Percentiles rank a stretch among this genome's conserved stretches.
phyloP scores from a whole-genome alignment of 2,113 vertebrate genomes.

The Ceratotherium simum region DNA sequence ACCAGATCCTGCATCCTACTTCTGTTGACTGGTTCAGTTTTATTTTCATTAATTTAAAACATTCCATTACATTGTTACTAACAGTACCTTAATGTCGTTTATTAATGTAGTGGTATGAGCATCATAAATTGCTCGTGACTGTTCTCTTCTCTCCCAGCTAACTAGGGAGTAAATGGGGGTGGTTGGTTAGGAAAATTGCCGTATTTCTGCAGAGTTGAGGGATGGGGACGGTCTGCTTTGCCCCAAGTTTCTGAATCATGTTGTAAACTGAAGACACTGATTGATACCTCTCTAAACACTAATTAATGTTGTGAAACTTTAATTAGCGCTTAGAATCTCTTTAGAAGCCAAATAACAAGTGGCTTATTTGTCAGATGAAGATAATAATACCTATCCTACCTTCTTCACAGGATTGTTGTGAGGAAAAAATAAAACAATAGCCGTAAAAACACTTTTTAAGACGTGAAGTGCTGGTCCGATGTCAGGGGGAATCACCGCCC shows the following conservation, averaged over 20 bases:
- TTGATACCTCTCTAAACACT: constrained; percentile 62
- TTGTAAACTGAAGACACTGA: constrained; percentile 46
- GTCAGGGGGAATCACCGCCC: not conserved
- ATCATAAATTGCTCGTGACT: not conserved
- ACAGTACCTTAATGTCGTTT: not conserved
- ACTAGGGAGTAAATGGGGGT: not conserved
- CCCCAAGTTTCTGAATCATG: not conserved
- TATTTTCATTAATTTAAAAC: not conserved
- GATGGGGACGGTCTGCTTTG: not conserved
- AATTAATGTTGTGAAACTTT: constrained; percentile 74
- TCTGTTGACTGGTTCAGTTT: not conserved
- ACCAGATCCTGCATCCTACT: not conserved
- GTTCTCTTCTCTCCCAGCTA: not conserved
- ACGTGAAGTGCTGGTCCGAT: not conserved
- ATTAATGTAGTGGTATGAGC: not conserved
- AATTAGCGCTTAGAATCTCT: constrained; percentile 69
- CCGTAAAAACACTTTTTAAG: not conserved
- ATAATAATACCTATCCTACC: constrained; percentile 45
- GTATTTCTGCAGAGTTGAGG: not conserved
- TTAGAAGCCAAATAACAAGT: constrained; percentile 68
- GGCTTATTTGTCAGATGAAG: constrained; percentile 52
- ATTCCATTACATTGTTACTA: not conserved
- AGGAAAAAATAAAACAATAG: not conserved
- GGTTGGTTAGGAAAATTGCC: not conserved
- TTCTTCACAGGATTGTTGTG: constrained; percentile 34